Evolutionary conservation across 2,113 vertebrate genomes (phyloP).

Genomic region (Ctenomys sociabilis): DNA sequence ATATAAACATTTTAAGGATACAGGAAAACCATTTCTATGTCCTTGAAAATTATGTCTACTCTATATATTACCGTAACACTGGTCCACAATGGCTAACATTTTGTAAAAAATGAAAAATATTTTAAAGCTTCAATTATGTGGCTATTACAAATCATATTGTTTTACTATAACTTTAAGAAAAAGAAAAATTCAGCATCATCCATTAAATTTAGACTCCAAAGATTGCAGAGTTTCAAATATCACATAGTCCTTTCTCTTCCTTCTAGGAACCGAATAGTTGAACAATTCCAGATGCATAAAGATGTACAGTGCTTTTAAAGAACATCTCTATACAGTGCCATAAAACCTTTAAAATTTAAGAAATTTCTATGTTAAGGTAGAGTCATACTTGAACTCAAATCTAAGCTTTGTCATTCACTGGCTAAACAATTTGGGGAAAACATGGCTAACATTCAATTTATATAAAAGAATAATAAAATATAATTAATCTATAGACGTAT

Average conservation of each 20-base stretch:
- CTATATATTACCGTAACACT: neutral
- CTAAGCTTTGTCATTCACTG: neutral
- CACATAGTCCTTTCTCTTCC: neutral
- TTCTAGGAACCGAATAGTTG: constrained; percentile 23
- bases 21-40: neutral
- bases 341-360: neutral
- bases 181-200: neutral
- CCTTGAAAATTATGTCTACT: neutral
- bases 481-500: neutral
- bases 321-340: neutral
- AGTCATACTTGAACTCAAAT: constrained; percentile 14
- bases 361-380: neutral
- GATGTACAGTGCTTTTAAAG: neutral
- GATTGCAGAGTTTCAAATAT: neutral
- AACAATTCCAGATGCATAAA: neutral
- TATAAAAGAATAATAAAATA: neutral
- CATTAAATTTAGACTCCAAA: constrained; percentile 47
- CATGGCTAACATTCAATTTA: neutral
- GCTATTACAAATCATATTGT: constrained; percentile 3
- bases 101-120: neutral
- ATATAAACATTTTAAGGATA: neutral
- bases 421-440: neutral
- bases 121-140: neutral
- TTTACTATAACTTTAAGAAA: constrained; percentile 39
- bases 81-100: neutral